Evolutionary conservation across 2,888 invertebrate species (phyloP).

Genomic region (Temnothorax ravouxi): DNA sequence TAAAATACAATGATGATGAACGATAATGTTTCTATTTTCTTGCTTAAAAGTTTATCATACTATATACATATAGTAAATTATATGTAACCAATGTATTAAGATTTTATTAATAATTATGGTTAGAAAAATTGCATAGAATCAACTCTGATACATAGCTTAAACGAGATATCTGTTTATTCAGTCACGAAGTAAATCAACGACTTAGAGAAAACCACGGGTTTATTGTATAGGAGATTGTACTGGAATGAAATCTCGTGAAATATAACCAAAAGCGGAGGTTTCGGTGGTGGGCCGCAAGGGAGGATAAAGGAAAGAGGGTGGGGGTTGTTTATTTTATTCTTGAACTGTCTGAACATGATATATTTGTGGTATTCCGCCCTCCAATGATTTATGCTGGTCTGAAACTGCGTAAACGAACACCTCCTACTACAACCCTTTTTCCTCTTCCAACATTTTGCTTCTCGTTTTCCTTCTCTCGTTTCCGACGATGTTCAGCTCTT

Average conservation of each 20-base stretch:
- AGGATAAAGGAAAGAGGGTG: conserved; percentile 40
- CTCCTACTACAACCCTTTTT: conserved; percentile 30
- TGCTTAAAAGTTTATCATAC: neutral
- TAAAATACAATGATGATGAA: neutral
- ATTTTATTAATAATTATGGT: conserved; percentile 18
- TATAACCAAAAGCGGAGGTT: conserved; percentile 65
- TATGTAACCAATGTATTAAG: neutral
- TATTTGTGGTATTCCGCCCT: conserved; percentile 69
- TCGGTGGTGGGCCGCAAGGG: conserved; percentile 57
- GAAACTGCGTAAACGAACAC: conserved; percentile 62
- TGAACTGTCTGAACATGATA: conserved; percentile 72
- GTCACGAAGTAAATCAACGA: conserved; percentile 54
- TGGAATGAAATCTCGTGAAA: conserved; percentile 72
- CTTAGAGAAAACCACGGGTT: conserved; percentile 52
- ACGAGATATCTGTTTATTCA: conserved; percentile 26
- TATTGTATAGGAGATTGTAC: conserved; percentile 60
- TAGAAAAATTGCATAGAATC: conserved; percentile 7
- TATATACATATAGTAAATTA: neutral
- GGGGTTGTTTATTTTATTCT: conserved; percentile 72
- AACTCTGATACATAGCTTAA: conserved; percentile 31
- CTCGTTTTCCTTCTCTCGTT: conserved; percentile 13
- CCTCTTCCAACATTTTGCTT: conserved; percentile 15
- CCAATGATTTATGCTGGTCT: conserved; percentile 71
- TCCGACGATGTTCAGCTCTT: conserved; percentile 1
- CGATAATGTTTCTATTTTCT: neutral